Evolutionary conservation across 2,113 vertebrate species (phyloP).

Genomic region (Melanostigma gelatinosum): DNA sequence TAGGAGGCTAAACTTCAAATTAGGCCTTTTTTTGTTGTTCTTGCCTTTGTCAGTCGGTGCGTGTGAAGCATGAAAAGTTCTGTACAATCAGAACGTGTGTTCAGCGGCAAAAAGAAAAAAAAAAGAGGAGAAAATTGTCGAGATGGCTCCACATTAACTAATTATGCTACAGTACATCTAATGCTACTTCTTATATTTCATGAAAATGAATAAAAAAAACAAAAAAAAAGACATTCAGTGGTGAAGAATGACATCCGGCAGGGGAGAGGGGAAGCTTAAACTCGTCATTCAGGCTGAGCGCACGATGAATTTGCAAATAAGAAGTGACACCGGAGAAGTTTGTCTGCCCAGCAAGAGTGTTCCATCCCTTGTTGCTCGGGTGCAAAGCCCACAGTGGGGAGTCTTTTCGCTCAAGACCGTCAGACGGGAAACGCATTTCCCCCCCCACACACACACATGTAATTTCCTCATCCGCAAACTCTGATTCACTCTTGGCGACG

Average conservation of each 20-base stretch:
- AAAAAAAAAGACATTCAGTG: slow-evolving; percentile 21
- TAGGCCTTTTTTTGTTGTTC: slow-evolving; percentile 30
- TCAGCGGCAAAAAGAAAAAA: slow-evolving; percentile 26
- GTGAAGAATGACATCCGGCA: slow-evolving; percentile 46
- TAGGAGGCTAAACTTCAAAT: slow-evolving; percentile 54
- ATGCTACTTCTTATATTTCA: slow-evolving; percentile 61
- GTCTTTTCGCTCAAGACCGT: slow-evolving; percentile 33
- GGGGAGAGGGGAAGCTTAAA: slow-evolving; percentile 34
- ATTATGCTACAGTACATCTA: slow-evolving; percentile 71
- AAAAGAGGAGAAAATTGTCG: slow-evolving; percentile 43
- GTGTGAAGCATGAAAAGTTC: slow-evolving; percentile 52
- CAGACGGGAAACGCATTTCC: slow-evolving; percentile 19
- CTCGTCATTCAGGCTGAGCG: slow-evolving; percentile 40
- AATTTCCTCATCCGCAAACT: slow-evolving; percentile 27
- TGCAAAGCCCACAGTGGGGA: slow-evolving; percentile 26
- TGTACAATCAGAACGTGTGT: slow-evolving; percentile 64
- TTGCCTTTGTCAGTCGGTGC: slow-evolving; percentile 41
- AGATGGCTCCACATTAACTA: slow-evolving; percentile 46
- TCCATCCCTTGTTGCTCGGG: slow-evolving; percentile 23
- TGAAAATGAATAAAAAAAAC: slow-evolving; percentile 49
- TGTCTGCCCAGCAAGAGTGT: slow-evolving; percentile 22
- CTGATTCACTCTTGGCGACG: slow-evolving; percentile 26
- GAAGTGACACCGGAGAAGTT: slow-evolving; percentile 37
- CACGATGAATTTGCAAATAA: slow-evolving; percentile 34
- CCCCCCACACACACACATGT: not conserved